These are phyloP conservation scores for Lepidochrysops patricia DNA, from an alignment of 2,888 invertebrate species.

Conservation along the genomic window DNA sequence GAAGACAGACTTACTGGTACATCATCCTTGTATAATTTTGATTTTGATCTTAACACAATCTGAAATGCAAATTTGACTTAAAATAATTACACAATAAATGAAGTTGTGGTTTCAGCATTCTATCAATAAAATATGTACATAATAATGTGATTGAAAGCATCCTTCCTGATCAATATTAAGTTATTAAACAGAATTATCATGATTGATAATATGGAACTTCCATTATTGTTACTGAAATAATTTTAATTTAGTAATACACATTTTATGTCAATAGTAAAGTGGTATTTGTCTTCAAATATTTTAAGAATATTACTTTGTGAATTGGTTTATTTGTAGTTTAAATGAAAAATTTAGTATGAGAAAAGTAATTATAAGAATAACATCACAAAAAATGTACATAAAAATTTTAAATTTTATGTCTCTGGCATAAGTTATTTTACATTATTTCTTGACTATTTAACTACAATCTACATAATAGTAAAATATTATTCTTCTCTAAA, in stretches of 20 bases:
- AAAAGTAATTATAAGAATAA: too few relatives aligned
- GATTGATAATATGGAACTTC: background rate
- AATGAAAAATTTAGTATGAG: too few relatives aligned
- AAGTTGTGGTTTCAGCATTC: background rate
- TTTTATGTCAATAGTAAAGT: background rate
- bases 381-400: too few relatives aligned
- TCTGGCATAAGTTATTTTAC: too few relatives aligned
- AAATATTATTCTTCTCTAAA: too few relatives aligned
- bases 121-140: background rate
- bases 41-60: background rate
- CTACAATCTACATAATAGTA: too few relatives aligned
- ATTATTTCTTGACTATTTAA: too few relatives aligned
- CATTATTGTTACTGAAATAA: background rate
- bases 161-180: background rate
- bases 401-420: too few relatives aligned
- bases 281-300: background rate
- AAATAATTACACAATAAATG: background rate
- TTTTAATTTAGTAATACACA: background rate
- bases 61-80: too few relatives aligned
- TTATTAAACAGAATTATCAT: background rate
- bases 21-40: background rate
- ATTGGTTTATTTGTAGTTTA: too few relatives aligned
- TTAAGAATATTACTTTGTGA: background rate
- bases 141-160: background rate
- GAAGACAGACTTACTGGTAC: constrained; percentile 49